phyloP scores from a whole-genome alignment of 2,113 vertebrate species.

The Callaeas wilsoni region DNA sequence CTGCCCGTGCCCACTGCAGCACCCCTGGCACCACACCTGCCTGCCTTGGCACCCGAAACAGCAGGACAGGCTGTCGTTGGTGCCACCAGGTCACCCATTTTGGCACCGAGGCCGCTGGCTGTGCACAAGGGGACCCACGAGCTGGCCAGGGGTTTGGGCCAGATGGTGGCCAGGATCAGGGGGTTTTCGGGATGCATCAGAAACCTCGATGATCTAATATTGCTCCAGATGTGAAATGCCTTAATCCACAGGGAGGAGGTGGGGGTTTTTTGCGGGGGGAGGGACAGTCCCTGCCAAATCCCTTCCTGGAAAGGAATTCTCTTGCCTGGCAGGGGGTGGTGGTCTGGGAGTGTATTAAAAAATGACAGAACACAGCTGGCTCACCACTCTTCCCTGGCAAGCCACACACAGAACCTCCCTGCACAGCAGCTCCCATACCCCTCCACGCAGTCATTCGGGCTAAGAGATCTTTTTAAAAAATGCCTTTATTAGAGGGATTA shows the following conservation, averaged over 20 bases:
- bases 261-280: neutral
- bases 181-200: neutral
- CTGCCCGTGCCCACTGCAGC: neutral
- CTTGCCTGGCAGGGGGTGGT: neutral
- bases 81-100: neutral
- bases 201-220: neutral
- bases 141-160: neutral
- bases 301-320: conserved; percentile 10
- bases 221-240: conserved; percentile 24
- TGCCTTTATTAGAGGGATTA: conserved; percentile 52
- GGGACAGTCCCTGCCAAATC: neutral
- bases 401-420: neutral
- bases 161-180: conserved; percentile 46
- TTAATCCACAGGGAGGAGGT: conserved; percentile 6
- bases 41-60: neutral
- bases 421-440: neutral
- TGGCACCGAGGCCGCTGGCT: neutral
- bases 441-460: neutral
- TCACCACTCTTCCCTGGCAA: neutral
- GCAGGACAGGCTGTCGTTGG: rapidly evolving
- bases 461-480: neutral
- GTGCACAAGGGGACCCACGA: neutral
- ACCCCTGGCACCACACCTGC: neutral
- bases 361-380: neutral
- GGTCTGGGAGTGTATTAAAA: neutral